Evolutionary conservation across 2,888 invertebrate species (phyloP), one percentile per base, ranked within the genome.

Genomic region (Eupelmus urozonus): DNA sequence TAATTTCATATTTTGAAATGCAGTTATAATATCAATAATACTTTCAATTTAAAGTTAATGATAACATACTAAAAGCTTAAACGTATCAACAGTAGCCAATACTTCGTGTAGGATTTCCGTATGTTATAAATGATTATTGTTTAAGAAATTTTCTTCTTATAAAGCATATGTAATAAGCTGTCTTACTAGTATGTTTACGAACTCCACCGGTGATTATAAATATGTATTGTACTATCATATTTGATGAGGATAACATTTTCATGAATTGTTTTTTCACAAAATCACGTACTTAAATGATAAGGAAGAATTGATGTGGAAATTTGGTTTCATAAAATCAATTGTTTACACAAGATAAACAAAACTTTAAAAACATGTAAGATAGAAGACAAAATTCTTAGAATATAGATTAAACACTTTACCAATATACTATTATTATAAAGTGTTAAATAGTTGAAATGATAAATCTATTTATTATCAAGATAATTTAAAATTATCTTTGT

Each of bases 1-100:
- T n/a, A n/a, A n/a, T n/a, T n/a, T n/a, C n/a, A 49, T 69, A 29
- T 65, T 2, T 51, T 29, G 11, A 18, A 29, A 51, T 67, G n/a
- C 57, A 57, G 51, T 7, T 25, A 23, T 57, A 40, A 29, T 51
- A 11, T 49, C n/a, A 5, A 23, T 20, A 0, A 16, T 45, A 3
- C 42, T 23, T n/a, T 18, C 18, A 29, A 29, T 13, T 0, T 29
- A 18, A 34, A 66, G 23, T 16, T 16, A 53, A 34, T 53, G 53
- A 20, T 29, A 16, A 49, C 18, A 42, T 16, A 20, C 20, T 5
- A 25, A 66, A 16, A 51, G 11, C 34, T 65, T 51, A 29, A 66
- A 53, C n/a, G 9, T 34, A 34, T 34, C 34, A 34, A 9, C 9
- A 34, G 9, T 34, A 34, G 34, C 9, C 3, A 34, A 34, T 29